These are phyloP conservation scores for Danio kyathit DNA, from an alignment of 2,797 vertebrate species.

Conservation along the genomic window DNA sequence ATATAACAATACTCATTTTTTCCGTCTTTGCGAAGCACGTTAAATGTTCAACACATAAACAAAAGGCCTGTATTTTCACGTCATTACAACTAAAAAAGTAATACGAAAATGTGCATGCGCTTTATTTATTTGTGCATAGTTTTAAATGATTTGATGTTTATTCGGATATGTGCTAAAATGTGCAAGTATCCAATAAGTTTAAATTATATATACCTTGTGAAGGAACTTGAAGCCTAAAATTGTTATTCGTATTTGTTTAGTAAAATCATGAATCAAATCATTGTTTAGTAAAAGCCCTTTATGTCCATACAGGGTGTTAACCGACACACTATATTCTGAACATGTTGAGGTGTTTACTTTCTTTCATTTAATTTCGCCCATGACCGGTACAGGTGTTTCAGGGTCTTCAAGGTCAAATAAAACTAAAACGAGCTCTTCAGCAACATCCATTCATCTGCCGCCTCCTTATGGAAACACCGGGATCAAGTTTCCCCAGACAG, in stretches of 20 bases:
- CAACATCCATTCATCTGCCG: constrained; percentile 28
- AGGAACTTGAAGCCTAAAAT: neutral
- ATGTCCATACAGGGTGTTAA: neutral
- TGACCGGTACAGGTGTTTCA: neutral
- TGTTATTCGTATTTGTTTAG: neutral
- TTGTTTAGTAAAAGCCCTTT: neutral
- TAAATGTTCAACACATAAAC: neutral
- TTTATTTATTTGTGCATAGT: neutral
- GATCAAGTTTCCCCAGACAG: constrained; percentile 53
- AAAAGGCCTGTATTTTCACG: neutral
- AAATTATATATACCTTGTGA: neutral
- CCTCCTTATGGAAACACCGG: constrained; percentile 18
- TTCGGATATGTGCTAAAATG: neutral
- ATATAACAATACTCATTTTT: constrained; percentile 4
- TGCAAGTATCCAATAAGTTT: neutral
- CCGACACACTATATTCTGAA: neutral
- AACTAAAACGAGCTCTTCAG: constrained; percentile 28
- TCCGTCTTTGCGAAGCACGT: neutral
- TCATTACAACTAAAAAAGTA: neutral
- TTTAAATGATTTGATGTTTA: neutral
- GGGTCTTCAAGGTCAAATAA: constrained; percentile 12
- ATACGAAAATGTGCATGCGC: neutral
- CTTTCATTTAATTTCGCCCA: neutral
- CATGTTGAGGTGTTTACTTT: neutral
- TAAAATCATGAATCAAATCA: no score